Evolutionary conservation across 2,113 vertebrate genomes (phyloP).

Genomic region (Ailurus styani): DNA sequence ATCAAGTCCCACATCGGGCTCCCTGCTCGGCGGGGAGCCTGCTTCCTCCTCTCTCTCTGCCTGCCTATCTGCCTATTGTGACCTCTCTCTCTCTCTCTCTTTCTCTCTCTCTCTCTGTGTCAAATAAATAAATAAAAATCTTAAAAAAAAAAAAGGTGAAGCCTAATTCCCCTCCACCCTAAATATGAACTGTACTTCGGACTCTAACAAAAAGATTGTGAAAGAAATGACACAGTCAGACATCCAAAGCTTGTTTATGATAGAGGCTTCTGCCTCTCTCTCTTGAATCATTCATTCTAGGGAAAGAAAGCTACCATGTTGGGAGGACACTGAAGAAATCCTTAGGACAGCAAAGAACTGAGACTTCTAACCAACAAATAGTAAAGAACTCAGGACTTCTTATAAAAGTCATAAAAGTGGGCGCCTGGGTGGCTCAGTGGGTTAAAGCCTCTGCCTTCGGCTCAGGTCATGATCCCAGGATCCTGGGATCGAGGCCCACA

Average conservation of each 20-base stretch:
- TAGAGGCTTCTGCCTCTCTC: neutral
- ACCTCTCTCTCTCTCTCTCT: too few species aligned
- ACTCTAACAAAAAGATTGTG: neutral
- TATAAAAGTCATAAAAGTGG: neutral
- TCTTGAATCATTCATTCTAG: neutral
- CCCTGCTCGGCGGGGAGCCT: too few species aligned
- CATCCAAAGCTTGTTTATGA: neutral
- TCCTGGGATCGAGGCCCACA: too few species aligned
- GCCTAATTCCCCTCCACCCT: neutral
- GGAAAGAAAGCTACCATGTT: neutral
- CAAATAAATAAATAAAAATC: too few species aligned
- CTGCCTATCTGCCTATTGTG: too few species aligned
- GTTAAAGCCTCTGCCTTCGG: too few species aligned
- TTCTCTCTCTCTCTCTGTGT: too few species aligned
- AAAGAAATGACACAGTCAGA: neutral
- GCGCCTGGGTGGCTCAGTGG: too few species aligned
- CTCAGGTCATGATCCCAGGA: too few species aligned
- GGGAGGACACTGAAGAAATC: neutral
- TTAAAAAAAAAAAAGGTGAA: neutral
- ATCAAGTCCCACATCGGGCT: too few species aligned
- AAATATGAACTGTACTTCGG: neutral
- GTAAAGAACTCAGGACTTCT: neutral
- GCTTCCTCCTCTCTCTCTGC: too few species aligned
- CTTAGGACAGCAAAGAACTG: neutral
- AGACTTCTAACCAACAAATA: neutral